A percentile compares a stretch with the other conserved stretches of the same genome.
Conservation (phyloP, 2,888 invertebrate species). For the Esperia sulphurella region DNA sequence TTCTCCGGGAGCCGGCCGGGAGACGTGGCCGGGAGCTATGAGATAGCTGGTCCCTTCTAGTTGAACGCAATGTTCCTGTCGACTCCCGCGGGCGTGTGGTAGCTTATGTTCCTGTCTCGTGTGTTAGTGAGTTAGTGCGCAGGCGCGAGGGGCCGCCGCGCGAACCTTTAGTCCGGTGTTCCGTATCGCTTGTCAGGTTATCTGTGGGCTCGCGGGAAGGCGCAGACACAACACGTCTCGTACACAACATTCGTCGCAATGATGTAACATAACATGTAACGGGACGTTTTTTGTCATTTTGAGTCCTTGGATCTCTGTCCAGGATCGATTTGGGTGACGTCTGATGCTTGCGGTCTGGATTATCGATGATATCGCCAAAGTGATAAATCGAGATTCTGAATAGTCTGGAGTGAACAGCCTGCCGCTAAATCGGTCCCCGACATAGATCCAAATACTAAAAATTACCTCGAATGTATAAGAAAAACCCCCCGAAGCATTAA, state of each 20-base stretch:
- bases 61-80: constrained; percentile 11
- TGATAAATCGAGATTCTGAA: too few relatives aligned
- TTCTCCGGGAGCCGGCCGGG: constrained; percentile 7
- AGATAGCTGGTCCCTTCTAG: constrained; percentile 8
- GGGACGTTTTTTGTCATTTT: too few relatives aligned
- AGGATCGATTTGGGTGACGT: too few relatives aligned
- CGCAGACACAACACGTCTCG: constrained; percentile 10
- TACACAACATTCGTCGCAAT: background rate
- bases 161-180: constrained; percentile 22
- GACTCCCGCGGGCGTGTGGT: constrained; percentile 6
- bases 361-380: too few relatives aligned
- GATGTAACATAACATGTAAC: too few relatives aligned
- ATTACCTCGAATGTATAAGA: too few relatives aligned
- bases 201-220: constrained; percentile 31
- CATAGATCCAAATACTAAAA: too few relatives aligned
- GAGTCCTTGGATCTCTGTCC: too few relatives aligned
- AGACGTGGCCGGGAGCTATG: background rate
- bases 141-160: constrained; percentile 4
- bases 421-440: too few relatives aligned
- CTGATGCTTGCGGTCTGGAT: too few relatives aligned
- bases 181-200: constrained; percentile 32
- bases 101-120: constrained; percentile 9
- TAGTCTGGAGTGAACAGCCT: too few relatives aligned
- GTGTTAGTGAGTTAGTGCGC: background rate
- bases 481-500: too few relatives aligned